These are phyloP conservation scores for Trypoxylus dichotomus DNA, from an alignment of 1,140 invertebrate genomes.

Conservation along the genomic window DNA sequence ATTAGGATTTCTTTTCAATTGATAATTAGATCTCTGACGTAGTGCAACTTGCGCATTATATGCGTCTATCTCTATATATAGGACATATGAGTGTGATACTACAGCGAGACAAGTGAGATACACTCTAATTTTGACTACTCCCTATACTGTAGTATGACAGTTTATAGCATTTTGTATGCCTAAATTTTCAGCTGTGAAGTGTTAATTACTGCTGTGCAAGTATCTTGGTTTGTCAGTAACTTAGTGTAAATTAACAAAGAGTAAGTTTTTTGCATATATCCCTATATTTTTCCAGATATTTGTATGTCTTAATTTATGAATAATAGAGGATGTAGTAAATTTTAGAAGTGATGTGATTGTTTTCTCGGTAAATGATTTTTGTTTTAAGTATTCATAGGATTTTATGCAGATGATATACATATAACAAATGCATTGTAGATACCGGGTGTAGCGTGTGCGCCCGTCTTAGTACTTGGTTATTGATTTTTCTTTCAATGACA, in stretches of 20 bases:
- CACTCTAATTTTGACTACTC: conserved; percentile 19
- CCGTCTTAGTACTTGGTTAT: conserved; percentile 37
- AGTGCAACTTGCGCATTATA: conserved; percentile 7
- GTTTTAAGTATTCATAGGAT: background rate
- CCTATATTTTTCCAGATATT: no score
- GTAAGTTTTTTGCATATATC: background rate
- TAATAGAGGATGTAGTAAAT: no score
- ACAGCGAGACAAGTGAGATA: no score
- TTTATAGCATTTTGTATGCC: background rate
- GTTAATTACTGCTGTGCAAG: background rate
- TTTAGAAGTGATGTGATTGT: background rate
- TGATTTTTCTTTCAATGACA: conserved; percentile 38
- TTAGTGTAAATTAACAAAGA: background rate
- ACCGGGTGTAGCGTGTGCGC: conserved; percentile 26
- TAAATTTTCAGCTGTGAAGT: background rate
- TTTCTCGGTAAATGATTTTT: background rate
- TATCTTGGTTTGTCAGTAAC: background rate
- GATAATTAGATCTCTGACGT: conserved; percentile 1
- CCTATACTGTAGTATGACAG: conserved; percentile 17
- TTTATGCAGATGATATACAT: background rate
- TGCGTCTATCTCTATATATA: background rate
- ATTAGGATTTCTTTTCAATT: conserved; percentile 5
- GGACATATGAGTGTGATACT: background rate
- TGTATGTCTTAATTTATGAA: no score
- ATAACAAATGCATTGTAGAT: background rate